Percentiles rank a stretch among this genome's conserved stretches.
phyloP scores from a whole-genome alignment of 2,888 invertebrate species.

The Willowsia nigromaculata region DNA sequence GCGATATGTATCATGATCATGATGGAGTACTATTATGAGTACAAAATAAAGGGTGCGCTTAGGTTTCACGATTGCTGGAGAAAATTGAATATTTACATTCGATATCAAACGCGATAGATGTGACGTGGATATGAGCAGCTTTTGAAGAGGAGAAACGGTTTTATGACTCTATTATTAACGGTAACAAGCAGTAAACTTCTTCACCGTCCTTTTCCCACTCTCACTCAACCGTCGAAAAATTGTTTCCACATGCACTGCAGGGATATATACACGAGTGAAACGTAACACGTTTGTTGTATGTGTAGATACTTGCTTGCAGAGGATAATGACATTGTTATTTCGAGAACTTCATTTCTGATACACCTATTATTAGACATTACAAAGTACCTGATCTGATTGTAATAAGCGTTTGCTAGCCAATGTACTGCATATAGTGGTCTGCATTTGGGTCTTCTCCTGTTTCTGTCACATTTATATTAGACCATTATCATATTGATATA shows the following conservation, averaged over 20 bases:
- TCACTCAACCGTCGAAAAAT: not conserved
- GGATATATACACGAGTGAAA: not conserved
- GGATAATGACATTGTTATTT: not conserved
- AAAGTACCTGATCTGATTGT: not conserved
- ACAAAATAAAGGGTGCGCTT: not conserved
- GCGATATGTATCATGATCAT: not conserved
- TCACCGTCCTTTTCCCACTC: not conserved
- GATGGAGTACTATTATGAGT: slow-evolving; percentile 13
- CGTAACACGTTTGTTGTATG: no score
- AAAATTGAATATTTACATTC: slow-evolving; percentile 37
- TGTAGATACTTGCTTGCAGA: not conserved
- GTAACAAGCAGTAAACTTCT: slow-evolving; percentile 10
- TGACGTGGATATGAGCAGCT: not conserved
- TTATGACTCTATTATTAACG: slow-evolving; percentile 41
- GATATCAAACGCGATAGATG: not conserved
- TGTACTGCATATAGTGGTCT: not conserved
- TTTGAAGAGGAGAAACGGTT: not conserved
- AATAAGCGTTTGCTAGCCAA: not conserved
- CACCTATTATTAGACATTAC: not conserved
- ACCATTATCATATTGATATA: not conserved
- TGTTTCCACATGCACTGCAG: not conserved
- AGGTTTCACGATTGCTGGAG: not conserved
- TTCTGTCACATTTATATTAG: slow-evolving; percentile 54
- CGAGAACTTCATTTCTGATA: slow-evolving; percentile 18
- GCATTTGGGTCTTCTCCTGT: slow-evolving; percentile 50